phyloP scores from a whole-genome alignment of 1,140 invertebrate genomes.

The Thaumatotibia leucotreta region DNA sequence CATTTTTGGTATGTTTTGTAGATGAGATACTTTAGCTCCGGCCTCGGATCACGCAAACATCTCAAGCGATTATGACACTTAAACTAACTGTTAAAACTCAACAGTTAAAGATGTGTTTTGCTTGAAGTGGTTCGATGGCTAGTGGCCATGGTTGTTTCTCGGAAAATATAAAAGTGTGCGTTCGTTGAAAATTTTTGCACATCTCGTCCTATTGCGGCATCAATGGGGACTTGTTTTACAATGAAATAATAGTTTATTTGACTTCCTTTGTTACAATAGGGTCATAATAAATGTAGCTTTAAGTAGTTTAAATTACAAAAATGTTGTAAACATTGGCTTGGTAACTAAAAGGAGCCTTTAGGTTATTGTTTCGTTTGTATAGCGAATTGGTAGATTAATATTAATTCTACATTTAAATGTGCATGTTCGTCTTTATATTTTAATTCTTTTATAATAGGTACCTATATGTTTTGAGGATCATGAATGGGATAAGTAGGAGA shows the following conservation, averaged over 20 bases:
- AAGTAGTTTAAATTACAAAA: no score
- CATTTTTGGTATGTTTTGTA: not conserved
- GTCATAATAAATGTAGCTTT: not conserved
- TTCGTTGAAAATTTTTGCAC: constrained; percentile 34
- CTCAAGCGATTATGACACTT: not conserved
- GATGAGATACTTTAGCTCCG: not conserved
- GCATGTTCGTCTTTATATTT: no score
- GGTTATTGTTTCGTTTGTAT: no score
- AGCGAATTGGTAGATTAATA: no score
- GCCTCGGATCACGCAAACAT: not conserved
- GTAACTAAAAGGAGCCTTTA: no score
- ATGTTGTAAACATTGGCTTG: no score
- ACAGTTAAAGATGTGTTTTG: not conserved
- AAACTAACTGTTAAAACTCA: not conserved
- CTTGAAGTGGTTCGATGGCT: not conserved
- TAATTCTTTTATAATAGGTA: no score
- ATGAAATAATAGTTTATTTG: constrained; percentile 4
- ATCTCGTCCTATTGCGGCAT: constrained; percentile 9
- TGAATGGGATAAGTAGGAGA: no score
- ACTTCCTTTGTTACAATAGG: not conserved
- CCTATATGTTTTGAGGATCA: no score
- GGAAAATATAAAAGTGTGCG: constrained; percentile 33
- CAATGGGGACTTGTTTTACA: not conserved
- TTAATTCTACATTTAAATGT: no score
- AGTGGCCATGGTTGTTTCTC: constrained; percentile 23